Conservation (phyloP, 2,888 invertebrate species). For the Apamea epomidion region DNA sequence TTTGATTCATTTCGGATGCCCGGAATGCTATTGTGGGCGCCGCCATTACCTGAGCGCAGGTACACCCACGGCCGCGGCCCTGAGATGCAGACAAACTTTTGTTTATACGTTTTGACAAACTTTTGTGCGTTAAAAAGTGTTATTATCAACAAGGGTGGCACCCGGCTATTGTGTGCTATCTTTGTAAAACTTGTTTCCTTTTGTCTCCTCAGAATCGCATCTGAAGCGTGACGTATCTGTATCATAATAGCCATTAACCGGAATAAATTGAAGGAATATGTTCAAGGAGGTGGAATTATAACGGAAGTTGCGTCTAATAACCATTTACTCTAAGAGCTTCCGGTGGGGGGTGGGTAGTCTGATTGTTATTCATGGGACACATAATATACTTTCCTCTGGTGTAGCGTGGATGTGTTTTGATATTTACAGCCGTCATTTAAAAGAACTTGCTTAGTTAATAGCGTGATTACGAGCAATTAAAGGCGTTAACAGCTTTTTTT, state of each 20-base stretch:
- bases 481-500: slow-evolving; percentile 68
- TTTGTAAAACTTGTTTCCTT: slow-evolving; percentile 70
- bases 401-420: slow-evolving; percentile 67
- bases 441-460: slow-evolving; percentile 72
- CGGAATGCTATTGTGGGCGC: slow-evolving; percentile 88
- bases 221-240: slow-evolving; percentile 55
- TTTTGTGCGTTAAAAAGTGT: slow-evolving; percentile 80
- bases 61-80: slow-evolving; percentile 55
- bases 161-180: slow-evolving; percentile 72
- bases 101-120: slow-evolving; percentile 87
- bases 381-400: slow-evolving; percentile 67
- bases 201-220: slow-evolving; percentile 66
- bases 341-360: slow-evolving; percentile 76
- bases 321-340: slow-evolving; percentile 73
- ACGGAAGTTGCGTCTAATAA: slow-evolving; percentile 78
- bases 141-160: slow-evolving; percentile 85
- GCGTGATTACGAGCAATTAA: slow-evolving; percentile 73
- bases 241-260: slow-evolving; percentile 66
- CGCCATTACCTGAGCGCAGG: slow-evolving; percentile 84
- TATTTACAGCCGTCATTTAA: slow-evolving; percentile 70
- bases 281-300: slow-evolving; percentile 75
- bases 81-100: slow-evolving; percentile 70
- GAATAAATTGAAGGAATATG: slow-evolving; percentile 69
- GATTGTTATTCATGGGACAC: slow-evolving; percentile 77
- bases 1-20: slow-evolving; percentile 89